Evolutionary conservation across 2,113 vertebrate species (phyloP).

Genomic region (Mustela lutreola): DNA sequence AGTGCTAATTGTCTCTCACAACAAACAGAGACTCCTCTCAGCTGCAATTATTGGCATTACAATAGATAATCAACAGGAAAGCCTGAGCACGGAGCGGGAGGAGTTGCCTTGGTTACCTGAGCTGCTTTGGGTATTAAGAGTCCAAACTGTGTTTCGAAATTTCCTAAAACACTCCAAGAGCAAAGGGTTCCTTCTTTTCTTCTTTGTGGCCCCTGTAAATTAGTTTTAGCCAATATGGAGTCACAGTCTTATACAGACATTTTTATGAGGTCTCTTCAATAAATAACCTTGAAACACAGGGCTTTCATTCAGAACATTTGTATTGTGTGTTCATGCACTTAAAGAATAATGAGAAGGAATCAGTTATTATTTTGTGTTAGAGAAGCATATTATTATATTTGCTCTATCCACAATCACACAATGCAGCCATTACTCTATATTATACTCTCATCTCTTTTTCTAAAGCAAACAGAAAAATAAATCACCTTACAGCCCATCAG

Average conservation of each 20-base stretch:
- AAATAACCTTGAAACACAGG: conserved; percentile 9
- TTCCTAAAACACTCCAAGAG: conserved; percentile 29
- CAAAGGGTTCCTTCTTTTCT: conserved; percentile 32
- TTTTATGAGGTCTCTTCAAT: conserved; percentile 41
- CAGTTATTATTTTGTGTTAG: background rate
- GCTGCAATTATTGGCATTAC: conserved; percentile 89
- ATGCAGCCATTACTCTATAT: conserved; percentile 24
- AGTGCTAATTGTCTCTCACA: conserved; percentile 90
- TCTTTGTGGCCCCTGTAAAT: background rate
- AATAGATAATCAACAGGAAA: conserved; percentile 89
- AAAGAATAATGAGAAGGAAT: conserved; percentile 55
- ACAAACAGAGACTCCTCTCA: conserved; percentile 88
- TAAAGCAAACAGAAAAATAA: conserved; percentile 61
- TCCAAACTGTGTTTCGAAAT: conserved; percentile 48
- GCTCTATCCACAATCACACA: background rate
- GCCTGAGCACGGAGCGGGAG: conserved; percentile 80
- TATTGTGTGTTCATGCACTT: background rate
- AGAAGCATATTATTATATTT: conserved; percentile 40
- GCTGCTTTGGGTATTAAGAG: background rate
- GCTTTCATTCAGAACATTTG: conserved; percentile 16
- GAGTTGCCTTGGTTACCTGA: conserved; percentile 89
- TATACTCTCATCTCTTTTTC: conserved; percentile 4
- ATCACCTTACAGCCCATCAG: background rate
- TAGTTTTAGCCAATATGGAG: conserved; percentile 19
- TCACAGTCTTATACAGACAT: background rate